phyloP scores from a whole-genome alignment of 2,113 vertebrate genomes.

The Hiodon tergisus region DNA sequence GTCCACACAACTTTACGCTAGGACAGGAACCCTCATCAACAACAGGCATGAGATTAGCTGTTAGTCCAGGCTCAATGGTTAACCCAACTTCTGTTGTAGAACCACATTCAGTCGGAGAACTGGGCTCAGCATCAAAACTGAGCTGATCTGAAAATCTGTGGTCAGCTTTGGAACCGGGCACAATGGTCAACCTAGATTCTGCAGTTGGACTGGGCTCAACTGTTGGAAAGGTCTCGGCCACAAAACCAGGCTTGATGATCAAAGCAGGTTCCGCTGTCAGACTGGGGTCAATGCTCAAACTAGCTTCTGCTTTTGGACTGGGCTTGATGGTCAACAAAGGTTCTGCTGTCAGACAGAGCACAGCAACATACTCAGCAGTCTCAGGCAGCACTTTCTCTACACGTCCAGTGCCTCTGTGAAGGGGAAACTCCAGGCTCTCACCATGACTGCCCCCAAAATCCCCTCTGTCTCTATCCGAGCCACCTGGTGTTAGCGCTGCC shows the following conservation, averaged over 20 bases:
- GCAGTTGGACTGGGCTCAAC: neutral
- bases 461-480: constrained; percentile 37
- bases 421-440: neutral
- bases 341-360: constrained; percentile 44
- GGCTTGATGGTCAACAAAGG: too few relatives aligned
- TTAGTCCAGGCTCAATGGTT: neutral
- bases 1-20: constrained; percentile 23
- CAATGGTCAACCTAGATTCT: neutral
- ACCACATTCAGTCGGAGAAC: neutral
- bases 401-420: neutral
- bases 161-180: neutral
- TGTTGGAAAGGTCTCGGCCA: neutral
- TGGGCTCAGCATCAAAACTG: neutral
- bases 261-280: neutral
- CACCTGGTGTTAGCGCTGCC: too few relatives aligned
- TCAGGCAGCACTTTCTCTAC: constrained; percentile 43
- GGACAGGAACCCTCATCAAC: constrained; percentile 32
- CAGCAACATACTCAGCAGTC: constrained; percentile 50
- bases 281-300: neutral
- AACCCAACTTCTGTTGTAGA: constrained; percentile 18
- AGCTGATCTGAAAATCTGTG: neutral
- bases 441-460: constrained; percentile 16
- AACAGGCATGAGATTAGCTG: neutral
- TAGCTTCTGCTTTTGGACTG: neutral
- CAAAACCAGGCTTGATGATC: neutral